Conservation (phyloP, 2,888 invertebrate genomes). For the Aporophyla nigra region DNA sequence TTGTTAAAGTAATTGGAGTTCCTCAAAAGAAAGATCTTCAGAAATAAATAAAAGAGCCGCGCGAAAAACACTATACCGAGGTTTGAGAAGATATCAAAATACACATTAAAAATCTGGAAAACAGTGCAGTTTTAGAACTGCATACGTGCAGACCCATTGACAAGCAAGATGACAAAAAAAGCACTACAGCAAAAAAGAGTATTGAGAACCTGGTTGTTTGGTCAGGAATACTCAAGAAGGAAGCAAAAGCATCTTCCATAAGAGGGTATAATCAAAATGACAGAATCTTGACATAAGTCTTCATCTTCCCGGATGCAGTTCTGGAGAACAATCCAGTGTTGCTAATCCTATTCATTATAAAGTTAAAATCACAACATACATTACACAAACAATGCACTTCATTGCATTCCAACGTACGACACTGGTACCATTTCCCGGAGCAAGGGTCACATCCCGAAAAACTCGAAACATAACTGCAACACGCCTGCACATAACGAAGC, state of each 20-base stretch:
- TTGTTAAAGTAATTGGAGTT: conserved; percentile 50
- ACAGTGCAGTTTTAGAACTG: not conserved
- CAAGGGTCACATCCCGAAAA: conserved; percentile 70
- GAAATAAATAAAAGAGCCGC: conserved; percentile 24
- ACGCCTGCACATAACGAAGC: conserved; percentile 61
- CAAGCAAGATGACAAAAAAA: conserved; percentile 7
- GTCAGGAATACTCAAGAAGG: no score
- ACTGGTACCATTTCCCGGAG: conserved; percentile 54
- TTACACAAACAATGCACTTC: conserved; percentile 37
- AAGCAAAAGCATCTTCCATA: no score
- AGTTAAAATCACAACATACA: no score
- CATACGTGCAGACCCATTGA: not conserved
- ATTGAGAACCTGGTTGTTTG: no score
- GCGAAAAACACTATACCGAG: not conserved
- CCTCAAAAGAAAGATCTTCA: conserved; percentile 37
- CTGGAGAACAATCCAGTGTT: no score
- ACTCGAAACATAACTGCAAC: conserved; percentile 66
- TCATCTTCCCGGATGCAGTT: no score
- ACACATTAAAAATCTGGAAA: conserved; percentile 4
- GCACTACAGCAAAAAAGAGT: conserved; percentile 1
- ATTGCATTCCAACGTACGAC: conserved; percentile 40
- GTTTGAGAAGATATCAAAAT: not conserved
- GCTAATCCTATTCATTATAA: no score
- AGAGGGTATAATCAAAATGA: no score
- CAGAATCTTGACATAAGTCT: no score